Base-by-base conservation (phyloP, 2,888 invertebrate genomes). In the Leptinotarsa rubiginosa region DNA sequence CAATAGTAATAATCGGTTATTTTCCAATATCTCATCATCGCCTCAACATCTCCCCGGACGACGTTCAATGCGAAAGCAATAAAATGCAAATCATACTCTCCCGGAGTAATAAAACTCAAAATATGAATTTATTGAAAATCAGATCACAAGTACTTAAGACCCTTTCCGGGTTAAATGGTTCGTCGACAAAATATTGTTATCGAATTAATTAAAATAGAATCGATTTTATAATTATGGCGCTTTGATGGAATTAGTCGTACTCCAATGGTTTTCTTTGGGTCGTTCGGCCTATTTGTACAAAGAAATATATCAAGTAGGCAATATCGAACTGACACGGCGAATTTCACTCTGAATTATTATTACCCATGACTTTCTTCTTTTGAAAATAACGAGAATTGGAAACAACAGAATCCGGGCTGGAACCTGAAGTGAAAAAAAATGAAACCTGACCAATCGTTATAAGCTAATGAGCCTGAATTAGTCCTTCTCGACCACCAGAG, bases 161-260 rank as follows among this genome's bases (percentile, higher is more conserved):
- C 62, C 62, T 62, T 31, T 16, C n/a, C 62, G 31, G 41, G 62
- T 62, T 31, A 41, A 62, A 62, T 62, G 62, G 62, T 62, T 41
- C 62, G 62, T 62, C 62, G 41, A 62, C 62, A 62, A 62, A 62
- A 62, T 62, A 62, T 62, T 62, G 62, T 62, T 62, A 62, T 62
- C 41, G n/a, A 31, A 62, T 62, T 62, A 62, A 62, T 62, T 62
- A 62, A 62, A 31, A 25, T 3, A 12, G 62, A 62, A 62, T 62
- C 41, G 62, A 62, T 62, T 56, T 62, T 31, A 10, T 62, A 62
- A 62, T 62, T 62, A 62, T 25, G 31, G 10, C 62, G n/a, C 62
- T 62, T 62, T 62, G 62, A 62, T 25, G 62, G 62, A 16, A 62
- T 62, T 62, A 62, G 10, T 62, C 31, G 62, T 41, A 62, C 62